Evolutionary conservation across 1,140 invertebrate species (phyloP), one percentile per base, ranked within the genome.

Genomic region (Melitaea cinxia): DNA sequence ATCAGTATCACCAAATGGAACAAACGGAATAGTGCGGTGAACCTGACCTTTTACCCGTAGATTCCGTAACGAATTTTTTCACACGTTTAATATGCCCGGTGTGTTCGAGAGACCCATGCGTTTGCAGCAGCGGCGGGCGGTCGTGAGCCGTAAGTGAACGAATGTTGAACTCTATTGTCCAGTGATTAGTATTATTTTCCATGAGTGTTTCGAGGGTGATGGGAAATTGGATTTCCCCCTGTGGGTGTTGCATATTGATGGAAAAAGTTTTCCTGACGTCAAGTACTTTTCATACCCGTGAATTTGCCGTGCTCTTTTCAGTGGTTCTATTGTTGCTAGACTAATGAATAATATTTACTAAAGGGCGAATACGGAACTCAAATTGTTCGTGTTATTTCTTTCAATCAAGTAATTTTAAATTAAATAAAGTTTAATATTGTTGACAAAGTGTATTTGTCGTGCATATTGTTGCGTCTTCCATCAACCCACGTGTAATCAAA

Each of bases 131-230:
- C 68, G 73, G 60, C 76, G 75, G 57, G 70, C 74, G 39, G 77
- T 65, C 45, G 70, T 77, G 72, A 76, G 77, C 72, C 73, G 84
- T 86, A 87, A 89, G 83, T 89, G 73, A 56, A 68, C 54, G 15
- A 23, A 60, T 17, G 21, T 59, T 68, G 47, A 47, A 47, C 15
- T 35, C 17, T 70, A 62, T 65, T 15, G 15, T 15, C 26, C 15
- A 9, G 14, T 23, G 26, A 35, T 70, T 65, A 61, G 59, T 28
- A 68, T 45, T 26, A 37, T 59, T 65, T 65, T 67, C n/a, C 23
- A 37, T 68, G 50, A 58, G 23, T 53, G 57, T 2, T 14, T 23
- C 4, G 37, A 42, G 28, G 12, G 37, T 47, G 15, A 6, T 14
- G 45, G 65, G 66, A 68, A 65, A 63, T n/a, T 75, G 60, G 39